A percentile compares a stretch with the other conserved stretches of the same genome.
These are phyloP conservation scores for Drosophila austrosaltans DNA, from an alignment of 2,888 invertebrate species.

Conservation along the genomic window DNA sequence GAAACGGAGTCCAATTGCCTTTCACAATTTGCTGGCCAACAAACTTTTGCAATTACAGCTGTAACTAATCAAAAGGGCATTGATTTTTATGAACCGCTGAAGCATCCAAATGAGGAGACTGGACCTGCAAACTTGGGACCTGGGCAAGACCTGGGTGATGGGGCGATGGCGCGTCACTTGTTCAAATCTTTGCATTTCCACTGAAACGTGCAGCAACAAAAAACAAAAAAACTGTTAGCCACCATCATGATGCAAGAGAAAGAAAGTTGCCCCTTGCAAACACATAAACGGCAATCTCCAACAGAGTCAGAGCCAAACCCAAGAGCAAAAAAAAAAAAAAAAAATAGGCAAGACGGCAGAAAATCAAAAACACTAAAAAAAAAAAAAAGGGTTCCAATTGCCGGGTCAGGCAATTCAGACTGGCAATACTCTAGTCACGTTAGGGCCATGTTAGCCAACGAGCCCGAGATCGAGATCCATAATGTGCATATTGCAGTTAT, in stretches of 20 bases:
- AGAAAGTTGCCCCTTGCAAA: conserved; percentile 65
- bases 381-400: conserved; percentile 50
- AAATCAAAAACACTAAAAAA: conserved; percentile 17
- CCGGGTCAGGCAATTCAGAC: conserved; percentile 67
- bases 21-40: conserved; percentile 58
- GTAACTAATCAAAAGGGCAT: conserved; percentile 78
- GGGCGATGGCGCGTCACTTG: conserved; percentile 63
- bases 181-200: conserved; percentile 77
- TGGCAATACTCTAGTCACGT: conserved; percentile 60
- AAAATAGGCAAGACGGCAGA: conserved; percentile 2
- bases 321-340: conserved; percentile 27
- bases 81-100: conserved; percentile 73
- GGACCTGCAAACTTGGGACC: conserved; percentile 19
- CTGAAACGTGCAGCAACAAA: conserved; percentile 63
- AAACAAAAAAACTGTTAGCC: conserved; percentile 24
- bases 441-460: conserved; percentile 62
- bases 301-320: conserved; percentile 27
- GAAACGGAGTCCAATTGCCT: conserved; percentile 37
- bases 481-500: conserved; percentile 75
- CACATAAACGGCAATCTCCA: conserved; percentile 69
- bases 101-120: conserved; percentile 44
- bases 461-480: conserved; percentile 52
- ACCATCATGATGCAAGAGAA: conserved; percentile 72
- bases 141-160: conserved; percentile 26
- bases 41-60: conserved; percentile 61